Conservation (phyloP, 2,113 vertebrate genomes). For the Blennius ocellaris region DNA sequence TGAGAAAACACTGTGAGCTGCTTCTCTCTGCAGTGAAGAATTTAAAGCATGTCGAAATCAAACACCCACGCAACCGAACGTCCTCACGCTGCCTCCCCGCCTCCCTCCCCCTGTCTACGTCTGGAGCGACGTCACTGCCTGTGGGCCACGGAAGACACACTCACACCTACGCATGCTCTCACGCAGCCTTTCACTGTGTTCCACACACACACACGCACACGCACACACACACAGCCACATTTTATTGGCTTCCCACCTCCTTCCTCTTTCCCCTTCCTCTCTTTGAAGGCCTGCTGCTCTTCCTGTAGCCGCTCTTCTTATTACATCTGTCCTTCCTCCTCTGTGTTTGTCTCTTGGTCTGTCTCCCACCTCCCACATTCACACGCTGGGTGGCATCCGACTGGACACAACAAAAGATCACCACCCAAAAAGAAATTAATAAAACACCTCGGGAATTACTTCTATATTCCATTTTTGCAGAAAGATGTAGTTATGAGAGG, state of each 20-base stretch:
- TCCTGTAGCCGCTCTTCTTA: conserved; percentile 10
- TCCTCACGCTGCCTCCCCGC: conserved; percentile 23
- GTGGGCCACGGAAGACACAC: conserved; percentile 17
- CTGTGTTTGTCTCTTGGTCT: conserved; percentile 2
- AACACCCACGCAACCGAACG: conserved; percentile 6
- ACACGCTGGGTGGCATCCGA: neutral
- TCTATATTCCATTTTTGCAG: conserved; percentile 7
- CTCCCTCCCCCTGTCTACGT: conserved; percentile 45
- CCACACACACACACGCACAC: neutral
- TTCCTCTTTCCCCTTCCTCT: neutral
- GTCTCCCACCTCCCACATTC: neutral
- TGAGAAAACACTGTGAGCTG: neutral
- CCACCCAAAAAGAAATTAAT: neutral
- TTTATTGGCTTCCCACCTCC: conserved; percentile 46
- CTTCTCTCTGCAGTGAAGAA: neutral
- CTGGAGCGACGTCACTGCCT: conserved; percentile 56
- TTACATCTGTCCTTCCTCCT: conserved; percentile 12
- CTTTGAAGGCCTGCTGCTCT: conserved; percentile 8
- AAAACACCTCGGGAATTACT: neutral
- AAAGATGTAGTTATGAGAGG: conserved; percentile 25
- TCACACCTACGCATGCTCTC: conserved; percentile 23
- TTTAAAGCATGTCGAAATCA: conserved; percentile 19
- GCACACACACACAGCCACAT: conserved; percentile 4
- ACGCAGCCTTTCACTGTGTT: conserved; percentile 28
- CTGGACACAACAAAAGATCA: conserved; percentile 16